Percentiles rank a stretch among this genome's conserved stretches.
These are phyloP conservation scores for Hirtodrosophila confusa DNA, from an alignment of 2,888 invertebrate species.

Conservation along the genomic window DNA sequence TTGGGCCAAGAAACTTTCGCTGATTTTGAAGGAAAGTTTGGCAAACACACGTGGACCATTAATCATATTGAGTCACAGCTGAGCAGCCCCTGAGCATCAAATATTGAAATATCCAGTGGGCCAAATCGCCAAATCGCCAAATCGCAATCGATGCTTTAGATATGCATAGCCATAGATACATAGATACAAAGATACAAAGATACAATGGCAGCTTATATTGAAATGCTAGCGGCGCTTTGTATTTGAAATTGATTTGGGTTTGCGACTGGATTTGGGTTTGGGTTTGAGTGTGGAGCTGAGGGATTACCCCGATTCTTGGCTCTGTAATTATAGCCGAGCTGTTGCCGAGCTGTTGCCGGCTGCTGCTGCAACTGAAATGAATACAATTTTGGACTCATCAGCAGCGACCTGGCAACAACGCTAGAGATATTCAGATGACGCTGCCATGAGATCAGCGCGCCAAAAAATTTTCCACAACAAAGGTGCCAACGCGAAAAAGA, in stretches of 20 bases:
- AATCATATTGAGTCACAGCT: conserved; percentile 48
- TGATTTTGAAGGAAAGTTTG: conserved; percentile 15
- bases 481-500: conserved; percentile 41
- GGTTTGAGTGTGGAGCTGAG: background rate
- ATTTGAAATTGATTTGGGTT: conserved; percentile 6
- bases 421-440: background rate
- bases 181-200: conserved; percentile 7
- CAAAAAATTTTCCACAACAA: conserved; percentile 64
- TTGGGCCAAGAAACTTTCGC: conserved; percentile 18
- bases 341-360: conserved; percentile 1
- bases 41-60: conserved; percentile 33
- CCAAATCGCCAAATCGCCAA: background rate
- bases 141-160: conserved; percentile 3
- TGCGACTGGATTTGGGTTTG: conserved; percentile 1
- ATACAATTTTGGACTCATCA: conserved; percentile 19
- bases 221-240: conserved; percentile 1
- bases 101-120: background rate
- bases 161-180: conserved; percentile 1
- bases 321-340: conserved; percentile 16
- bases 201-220: background rate
- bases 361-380: conserved; percentile 15
- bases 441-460: conserved; percentile 59
- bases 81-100: conserved; percentile 5
- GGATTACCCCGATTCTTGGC: conserved; percentile 3
- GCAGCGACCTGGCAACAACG: conserved; percentile 51